phyloP scores from a whole-genome alignment of 1,140 invertebrate species.

The Armadillidium nasatum region DNA sequence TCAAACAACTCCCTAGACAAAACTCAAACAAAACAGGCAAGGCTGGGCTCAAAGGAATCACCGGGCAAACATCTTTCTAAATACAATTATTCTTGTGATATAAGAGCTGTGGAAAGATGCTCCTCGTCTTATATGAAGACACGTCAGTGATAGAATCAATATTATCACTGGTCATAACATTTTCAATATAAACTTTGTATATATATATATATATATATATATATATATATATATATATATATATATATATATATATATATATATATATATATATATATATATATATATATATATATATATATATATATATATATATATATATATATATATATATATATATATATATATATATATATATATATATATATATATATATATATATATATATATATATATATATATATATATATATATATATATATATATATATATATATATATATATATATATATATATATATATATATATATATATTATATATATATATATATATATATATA shows the following conservation, averaged over 20 bases:
- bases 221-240: constrained; percentile 17
- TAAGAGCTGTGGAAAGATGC: not conserved
- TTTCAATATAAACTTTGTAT: not conserved
- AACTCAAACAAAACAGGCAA: not conserved
- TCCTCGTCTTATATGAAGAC: not conserved
- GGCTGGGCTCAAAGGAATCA: not conserved
- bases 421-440: too few species aligned
- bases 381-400: too few species aligned
- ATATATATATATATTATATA: too few species aligned
- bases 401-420: too few species aligned
- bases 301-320: too few species aligned
- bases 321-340: too few species aligned
- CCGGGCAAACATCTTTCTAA: not conserved
- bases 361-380: too few species aligned
- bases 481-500: too few species aligned
- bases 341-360: too few species aligned
- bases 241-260: not conserved
- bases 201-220: constrained; percentile 15
- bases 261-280: too few species aligned
- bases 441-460: too few species aligned
- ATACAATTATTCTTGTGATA: not conserved
- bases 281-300: too few species aligned
- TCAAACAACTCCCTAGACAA: not conserved
- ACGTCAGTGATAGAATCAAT: not conserved
- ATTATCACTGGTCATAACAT: not conserved